These are phyloP conservation scores for Spisula solida DNA, from an alignment of 2,888 invertebrate genomes.

Conservation along the genomic window DNA sequence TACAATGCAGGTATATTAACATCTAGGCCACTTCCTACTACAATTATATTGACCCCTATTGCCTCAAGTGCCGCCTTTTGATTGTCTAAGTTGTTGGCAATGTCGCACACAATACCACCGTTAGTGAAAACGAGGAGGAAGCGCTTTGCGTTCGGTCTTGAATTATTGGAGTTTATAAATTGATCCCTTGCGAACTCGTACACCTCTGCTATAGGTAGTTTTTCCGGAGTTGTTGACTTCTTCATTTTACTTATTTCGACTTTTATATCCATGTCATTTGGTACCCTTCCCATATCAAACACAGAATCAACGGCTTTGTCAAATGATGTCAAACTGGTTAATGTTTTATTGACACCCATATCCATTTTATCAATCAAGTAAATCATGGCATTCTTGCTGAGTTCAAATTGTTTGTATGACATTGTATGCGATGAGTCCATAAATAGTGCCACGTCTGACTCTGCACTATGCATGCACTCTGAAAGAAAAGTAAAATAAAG, in stretches of 20 bases:
- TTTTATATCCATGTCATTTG: conserved; percentile 2
- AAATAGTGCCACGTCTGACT: conserved; percentile 47
- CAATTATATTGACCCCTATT: neutral
- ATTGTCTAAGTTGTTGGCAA: neutral
- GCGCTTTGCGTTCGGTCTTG: conserved; percentile 28
- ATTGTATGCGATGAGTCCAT: conserved; percentile 39
- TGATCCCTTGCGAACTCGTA: neutral
- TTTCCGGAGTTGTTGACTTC: neutral
- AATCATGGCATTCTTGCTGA: conserved; percentile 22
- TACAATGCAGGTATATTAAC: neutral
- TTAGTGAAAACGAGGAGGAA: conserved; percentile 38
- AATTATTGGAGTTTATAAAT: neutral
- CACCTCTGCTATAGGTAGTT: neutral
- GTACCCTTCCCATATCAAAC: neutral
- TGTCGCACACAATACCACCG: neutral
- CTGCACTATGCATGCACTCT: conserved; percentile 28
- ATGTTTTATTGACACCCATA: conserved; percentile 24
- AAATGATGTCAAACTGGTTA: conserved; percentile 32
- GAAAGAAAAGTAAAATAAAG: neutral
- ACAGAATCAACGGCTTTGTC: neutral
- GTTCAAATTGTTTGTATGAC: neutral
- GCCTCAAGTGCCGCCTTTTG: conserved; percentile 17
- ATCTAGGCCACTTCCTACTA: conserved; percentile 22
- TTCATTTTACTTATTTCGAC: neutral
- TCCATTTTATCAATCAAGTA: conserved; percentile 33